Evolutionary conservation across 2,888 invertebrate genomes (phyloP), one percentile per base, ranked within the genome.

Genomic region (Xestoiulus laeticollis): DNA sequence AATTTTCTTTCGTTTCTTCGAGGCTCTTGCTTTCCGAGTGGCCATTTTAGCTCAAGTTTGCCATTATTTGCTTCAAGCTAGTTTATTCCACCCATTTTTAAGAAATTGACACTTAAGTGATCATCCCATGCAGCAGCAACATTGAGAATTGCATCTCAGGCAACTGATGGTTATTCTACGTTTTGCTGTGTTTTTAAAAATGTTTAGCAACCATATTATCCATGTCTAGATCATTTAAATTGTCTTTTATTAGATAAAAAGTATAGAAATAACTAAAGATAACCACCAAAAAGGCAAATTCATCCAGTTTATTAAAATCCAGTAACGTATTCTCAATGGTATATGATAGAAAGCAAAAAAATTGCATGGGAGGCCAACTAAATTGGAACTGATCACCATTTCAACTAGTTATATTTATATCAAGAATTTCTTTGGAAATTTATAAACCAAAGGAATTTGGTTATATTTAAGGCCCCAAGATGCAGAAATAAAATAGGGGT

Each of bases 371-470:
- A 59, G 5, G n/a, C 59, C 59, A 59, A 59, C 16, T 59, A n/a
- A 59, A n/a, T 59, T 59, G 19, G n/a, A 59, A 59, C n/a, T 59
- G 19, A 59, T 59, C 22, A n/a, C 5, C 59, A 59, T 59, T 59
- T 59, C 59, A 59, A 59, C n/a, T n/a, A 59, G 59, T 16, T 59
- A 59, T n/a, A n/a, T 59, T n/a, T n/a, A 59, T 59, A 48, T 48
- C 3, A 48, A 19, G 48, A 59, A n/a, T 16, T 59, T 59, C n/a
- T 59, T 59, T 59, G 59, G 59, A 59, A n/a, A 59, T 59, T 59
- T 59, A 59, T 59, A 59, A 59, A 59, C 59, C 59, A 59, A 59
- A 59, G 59, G 59, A 59, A 59, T 59, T 59, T 59, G 59, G 59
- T 59, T 59, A n/a, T n/a, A 59, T 19, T n/a, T 59, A 59, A 59